Evolutionary conservation across 2,797 vertebrate genomes (phyloP).

Genomic region (Callimico goeldii): DNA sequence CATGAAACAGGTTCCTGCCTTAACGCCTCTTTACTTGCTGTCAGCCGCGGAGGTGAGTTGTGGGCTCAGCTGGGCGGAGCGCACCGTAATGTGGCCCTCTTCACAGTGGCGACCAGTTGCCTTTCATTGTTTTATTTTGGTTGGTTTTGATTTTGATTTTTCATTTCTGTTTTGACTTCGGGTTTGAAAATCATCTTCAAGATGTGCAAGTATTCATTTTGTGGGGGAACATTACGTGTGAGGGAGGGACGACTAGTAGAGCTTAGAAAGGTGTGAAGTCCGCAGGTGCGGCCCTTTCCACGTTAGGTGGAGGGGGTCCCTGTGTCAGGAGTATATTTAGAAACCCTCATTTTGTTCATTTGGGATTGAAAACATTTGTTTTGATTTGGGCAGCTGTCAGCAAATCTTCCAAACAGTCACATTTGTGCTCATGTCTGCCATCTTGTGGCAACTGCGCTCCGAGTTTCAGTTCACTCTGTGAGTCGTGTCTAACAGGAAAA

Average conservation of each 20-base stretch:
- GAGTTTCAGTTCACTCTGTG: neutral
- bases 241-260: neutral
- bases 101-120: fast-evolving
- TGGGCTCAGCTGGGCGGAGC: fast-evolving
- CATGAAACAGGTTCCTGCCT: constrained; percentile 72
- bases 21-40: constrained; percentile 90
- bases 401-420: neutral
- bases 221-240: neutral
- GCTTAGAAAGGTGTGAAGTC: neutral
- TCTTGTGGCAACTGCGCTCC: neutral
- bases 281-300: neutral
- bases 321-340: neutral
- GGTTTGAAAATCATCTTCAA: neutral
- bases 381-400: neutral
- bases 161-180: neutral
- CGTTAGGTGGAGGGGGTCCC: neutral
- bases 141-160: neutral
- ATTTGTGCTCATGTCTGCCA: neutral
- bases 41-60: constrained; percentile 86
- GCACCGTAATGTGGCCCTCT: fast-evolving
- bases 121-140: fast-evolving
- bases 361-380: neutral
- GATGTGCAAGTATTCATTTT: neutral
- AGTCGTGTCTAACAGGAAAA: neutral
- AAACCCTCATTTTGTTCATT: neutral